Base-by-base conservation (phyloP, 1,140 invertebrate species). In the Leucophenga varia region DNA sequence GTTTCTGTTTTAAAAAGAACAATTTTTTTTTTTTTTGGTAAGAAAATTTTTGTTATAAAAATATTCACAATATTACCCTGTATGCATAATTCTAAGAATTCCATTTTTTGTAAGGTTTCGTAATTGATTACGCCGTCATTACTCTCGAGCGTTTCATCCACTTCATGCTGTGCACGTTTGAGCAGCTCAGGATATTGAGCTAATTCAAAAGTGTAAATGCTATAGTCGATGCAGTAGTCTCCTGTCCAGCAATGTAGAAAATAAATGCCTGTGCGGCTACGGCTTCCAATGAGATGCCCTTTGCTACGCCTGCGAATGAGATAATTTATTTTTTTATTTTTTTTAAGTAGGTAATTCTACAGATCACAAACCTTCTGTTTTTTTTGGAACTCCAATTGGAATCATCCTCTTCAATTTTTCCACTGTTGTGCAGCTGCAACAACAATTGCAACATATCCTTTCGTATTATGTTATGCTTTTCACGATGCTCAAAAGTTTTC, bases 211-310 rank as follows among this genome's bases (percentile, higher is more conserved):
- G 48, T 2, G 79, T 77, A 47, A 82, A 82, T 18, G 81, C 77
- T 2, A 86, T 76, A 0, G 84, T 78, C 2, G 81, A 80, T 2
- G 84, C 80, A 0, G 86, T 86, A 0, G 87, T 87, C 54, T 89
- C 87, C 63, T 84, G 88, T 12, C 86, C 86, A 30, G 85, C 86
- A 10, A 85, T 55, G 54, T 86, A 82, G 54, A 87, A 86, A 3
- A 86, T 77, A 28, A 85, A 81, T 1, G 79, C 77, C 69, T 86
- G 82, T 0, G 82, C 83, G 0, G 83, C 77, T 16, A 80, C 75
- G 25, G 76, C 54, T 45, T 80, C 76, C 44, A 79, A 42, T 0
- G 78, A 78, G 43, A 80, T 47, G 3, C 52, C 36, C 21, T 64
- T 59, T 1, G 53, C 21, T n/a, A 56, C 49, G 9, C 64, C n/a